Base-by-base conservation (phyloP, 2,888 invertebrate genomes). In the Stenchaetothrips biformis region DNA sequence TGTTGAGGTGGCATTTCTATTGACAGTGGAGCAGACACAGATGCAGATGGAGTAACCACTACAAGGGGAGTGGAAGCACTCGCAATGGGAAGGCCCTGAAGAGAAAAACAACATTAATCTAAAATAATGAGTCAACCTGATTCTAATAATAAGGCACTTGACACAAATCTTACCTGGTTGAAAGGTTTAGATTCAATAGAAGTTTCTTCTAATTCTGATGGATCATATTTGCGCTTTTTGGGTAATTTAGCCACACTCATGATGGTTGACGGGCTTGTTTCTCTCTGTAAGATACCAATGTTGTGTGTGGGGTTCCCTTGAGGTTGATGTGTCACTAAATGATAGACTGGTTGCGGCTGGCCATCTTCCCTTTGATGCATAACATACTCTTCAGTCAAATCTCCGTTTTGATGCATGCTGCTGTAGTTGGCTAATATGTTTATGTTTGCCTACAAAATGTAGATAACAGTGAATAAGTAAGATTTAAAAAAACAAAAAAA, bases 181-280 rank as follows among this genome's bases (percentile, higher is more conserved):
- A 77, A 62, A 82, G 82, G 78, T 89, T 88, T 84, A 90, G 90
- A 21, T 11, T 74, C 67, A 74, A 11, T 25, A n/a, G 25, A 11
- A 84, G 90, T 89, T 84, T 93, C 93, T 86, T 94, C 94, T 81
- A 94, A 88, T 85, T 94, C 93, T 78, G 93, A 92, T 78, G 92
- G 92, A 87, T 93, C 92, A 85, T 93, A 95, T 88, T 96, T 96
- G 83, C 98, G 91, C 88, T 98, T 98, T 88, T 98, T 98, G 81
- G 98, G 98, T 86, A 97, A 91, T 87, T 95, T 95, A 84, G 89
- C 88, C 82, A 89, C 90, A 84, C 86, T 87, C 83, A 86, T 86
- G 80, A 86, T 86, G 59, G 87, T 85, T 53, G 86, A 86, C n/a
- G 83, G 85, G 83, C 86, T 86, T 82, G 93, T 89, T 83, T 92